Evolutionary conservation across 1,140 invertebrate species (phyloP).

Genomic region (Neoseiulus cucumeris): DNA sequence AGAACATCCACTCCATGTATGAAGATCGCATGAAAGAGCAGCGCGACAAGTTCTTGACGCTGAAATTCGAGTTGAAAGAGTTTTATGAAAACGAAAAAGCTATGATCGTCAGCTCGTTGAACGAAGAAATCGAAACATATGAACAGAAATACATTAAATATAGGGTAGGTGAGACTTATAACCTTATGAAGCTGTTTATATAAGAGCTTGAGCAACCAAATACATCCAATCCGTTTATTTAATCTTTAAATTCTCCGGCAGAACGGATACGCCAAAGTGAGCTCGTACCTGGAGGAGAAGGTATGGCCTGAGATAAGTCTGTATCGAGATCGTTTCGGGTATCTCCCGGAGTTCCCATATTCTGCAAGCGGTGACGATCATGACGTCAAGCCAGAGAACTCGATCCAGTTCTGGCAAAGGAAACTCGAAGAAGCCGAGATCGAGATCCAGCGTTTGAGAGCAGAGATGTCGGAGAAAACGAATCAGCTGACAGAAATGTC

Average conservation of each 20-base stretch:
- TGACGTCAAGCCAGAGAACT: not conserved
- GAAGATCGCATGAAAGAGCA: slow-evolving; percentile 5
- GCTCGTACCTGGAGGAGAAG: not conserved
- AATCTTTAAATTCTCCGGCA: not conserved
- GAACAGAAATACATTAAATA: not conserved
- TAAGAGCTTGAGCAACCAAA: too few relatives aligned
- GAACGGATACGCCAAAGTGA: not conserved
- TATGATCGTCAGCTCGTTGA: not conserved
- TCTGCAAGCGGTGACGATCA: not conserved
- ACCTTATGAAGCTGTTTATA: too few relatives aligned
- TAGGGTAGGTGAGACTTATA: not conserved
- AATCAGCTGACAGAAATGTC: not conserved
- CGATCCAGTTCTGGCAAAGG: not conserved
- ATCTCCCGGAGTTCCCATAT: not conserved
- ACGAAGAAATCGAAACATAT: not conserved
- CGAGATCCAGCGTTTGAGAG: not conserved
- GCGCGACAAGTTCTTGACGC: not conserved
- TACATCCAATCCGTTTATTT: too few relatives aligned
- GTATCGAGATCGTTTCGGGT: not conserved
- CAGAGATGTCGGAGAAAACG: not conserved
- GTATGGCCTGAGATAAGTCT: not conserved
- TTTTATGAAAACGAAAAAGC: not conserved
- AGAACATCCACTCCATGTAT: not conserved
- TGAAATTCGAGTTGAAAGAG: not conserved
- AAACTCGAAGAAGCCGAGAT: not conserved